A percentile compares a stretch with the other conserved stretches of the same genome.
Evolutionary conservation across 2,888 invertebrate genomes (phyloP).

Genomic region (Neoaliturus tenellus): DNA sequence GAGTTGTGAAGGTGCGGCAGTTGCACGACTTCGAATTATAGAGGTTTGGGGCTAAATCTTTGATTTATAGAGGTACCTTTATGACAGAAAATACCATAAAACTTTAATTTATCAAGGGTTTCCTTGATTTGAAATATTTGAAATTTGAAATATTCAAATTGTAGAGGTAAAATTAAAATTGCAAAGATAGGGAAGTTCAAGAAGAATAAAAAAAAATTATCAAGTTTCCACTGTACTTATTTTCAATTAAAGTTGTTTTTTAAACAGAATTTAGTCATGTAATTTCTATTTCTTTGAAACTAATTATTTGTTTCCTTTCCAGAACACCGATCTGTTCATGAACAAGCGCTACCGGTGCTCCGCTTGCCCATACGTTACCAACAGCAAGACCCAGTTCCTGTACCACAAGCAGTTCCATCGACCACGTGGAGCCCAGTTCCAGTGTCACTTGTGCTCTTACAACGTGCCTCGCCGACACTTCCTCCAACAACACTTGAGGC

Average conservation of each 20-base stretch:
- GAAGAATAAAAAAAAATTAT: conserved; percentile 1
- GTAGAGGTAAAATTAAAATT: too few relatives aligned
- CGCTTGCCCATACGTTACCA: conserved; percentile 89
- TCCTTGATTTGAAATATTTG: too few relatives aligned
- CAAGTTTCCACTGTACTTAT: not conserved
- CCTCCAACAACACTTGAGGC: conserved; percentile 88
- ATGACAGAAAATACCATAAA: too few relatives aligned
- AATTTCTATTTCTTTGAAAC: not conserved
- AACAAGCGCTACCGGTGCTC: conserved; percentile 85
- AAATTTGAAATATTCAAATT: too few relatives aligned
- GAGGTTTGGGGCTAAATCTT: too few relatives aligned
- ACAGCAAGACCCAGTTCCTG: conserved; percentile 89
- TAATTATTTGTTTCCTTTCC: not conserved
- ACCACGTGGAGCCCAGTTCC: conserved; percentile 83
- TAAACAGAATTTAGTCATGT: too few relatives aligned
- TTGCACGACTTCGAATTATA: too few relatives aligned
- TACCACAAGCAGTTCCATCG: conserved; percentile 93
- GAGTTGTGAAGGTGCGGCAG: too few relatives aligned
- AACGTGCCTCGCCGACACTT: conserved; percentile 88
- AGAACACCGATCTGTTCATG: conserved; percentile 65
- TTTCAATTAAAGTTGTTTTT: conserved; percentile 69
- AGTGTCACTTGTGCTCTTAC: conserved; percentile 88
- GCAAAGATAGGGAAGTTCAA: too few relatives aligned
- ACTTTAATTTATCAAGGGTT: too few relatives aligned
- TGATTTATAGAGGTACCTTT: too few relatives aligned